A percentile compares a stretch with the other conserved stretches of the same genome.
phyloP scores from a whole-genome alignment of 2,888 invertebrate species.

The Epistrophe grossulariae region DNA sequence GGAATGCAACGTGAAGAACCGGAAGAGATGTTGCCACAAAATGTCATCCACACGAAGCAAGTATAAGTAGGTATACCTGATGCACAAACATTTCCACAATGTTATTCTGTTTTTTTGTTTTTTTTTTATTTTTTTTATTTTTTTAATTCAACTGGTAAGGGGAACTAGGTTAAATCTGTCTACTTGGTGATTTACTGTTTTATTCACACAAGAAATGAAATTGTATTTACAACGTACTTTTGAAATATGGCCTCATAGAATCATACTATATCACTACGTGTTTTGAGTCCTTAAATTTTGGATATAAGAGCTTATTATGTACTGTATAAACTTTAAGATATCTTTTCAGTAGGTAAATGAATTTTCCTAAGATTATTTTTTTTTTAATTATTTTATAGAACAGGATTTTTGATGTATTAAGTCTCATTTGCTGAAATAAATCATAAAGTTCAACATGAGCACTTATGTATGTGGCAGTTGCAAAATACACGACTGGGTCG shows the following conservation, averaged over 20 bases:
- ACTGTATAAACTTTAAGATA: too few relatives aligned
- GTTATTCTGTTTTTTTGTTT: neutral
- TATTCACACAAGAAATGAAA: constrained; percentile 10
- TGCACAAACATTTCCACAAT: neutral
- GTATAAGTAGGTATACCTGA: neutral
- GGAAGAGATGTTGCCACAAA: constrained; percentile 30
- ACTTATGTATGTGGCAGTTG: too few relatives aligned
- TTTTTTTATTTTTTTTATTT: too few relatives aligned
- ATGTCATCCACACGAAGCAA: constrained; percentile 37
- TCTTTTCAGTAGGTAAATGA: too few relatives aligned
- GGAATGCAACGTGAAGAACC: neutral
- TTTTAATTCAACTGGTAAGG: constrained; percentile 20
- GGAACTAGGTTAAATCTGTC: constrained; percentile 36
- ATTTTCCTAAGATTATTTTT: too few relatives aligned
- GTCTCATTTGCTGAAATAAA: too few relatives aligned
- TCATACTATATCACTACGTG: neutral
- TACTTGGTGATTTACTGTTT: constrained; percentile 38
- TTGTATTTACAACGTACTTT: constrained; percentile 21
- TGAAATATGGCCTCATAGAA: constrained; percentile 10
- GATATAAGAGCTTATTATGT: too few relatives aligned
- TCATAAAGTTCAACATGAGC: too few relatives aligned
- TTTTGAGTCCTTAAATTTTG: neutral
- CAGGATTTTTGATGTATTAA: too few relatives aligned
- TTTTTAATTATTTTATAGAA: too few relatives aligned
- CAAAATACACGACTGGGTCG: too few relatives aligned